Evolutionary conservation across 2,888 invertebrate species (phyloP).

Genomic region (Nasonia oneida): DNA sequence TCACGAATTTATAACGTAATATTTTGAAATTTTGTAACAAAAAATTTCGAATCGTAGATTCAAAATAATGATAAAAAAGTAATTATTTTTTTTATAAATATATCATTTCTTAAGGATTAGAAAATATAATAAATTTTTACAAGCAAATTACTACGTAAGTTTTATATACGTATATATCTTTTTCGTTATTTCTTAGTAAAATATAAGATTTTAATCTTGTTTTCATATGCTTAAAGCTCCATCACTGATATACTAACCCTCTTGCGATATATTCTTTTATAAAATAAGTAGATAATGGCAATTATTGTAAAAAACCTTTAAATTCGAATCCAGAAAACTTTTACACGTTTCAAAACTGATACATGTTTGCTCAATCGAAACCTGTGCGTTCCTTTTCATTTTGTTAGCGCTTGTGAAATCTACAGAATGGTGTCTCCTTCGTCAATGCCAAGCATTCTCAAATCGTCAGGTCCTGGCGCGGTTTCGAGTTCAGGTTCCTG

Average conservation of each 20-base stretch:
- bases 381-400: not conserved
- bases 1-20: not conserved
- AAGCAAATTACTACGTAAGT: not conserved
- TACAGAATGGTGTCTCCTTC: conserved; percentile 84
- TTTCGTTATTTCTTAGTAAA: not conserved
- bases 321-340: not conserved
- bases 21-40: conserved; percentile 17
- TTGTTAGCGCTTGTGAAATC: not conserved
- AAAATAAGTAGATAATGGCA: not conserved
- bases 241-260: not conserved
- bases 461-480: conserved; percentile 85
- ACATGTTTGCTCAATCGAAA: conserved; percentile 42
- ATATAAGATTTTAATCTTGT: not conserved
- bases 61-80: not conserved
- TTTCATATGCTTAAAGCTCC: not conserved
- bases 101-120: not conserved
- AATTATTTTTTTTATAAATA: not conserved
- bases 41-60: not conserved
- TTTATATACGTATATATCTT: not conserved
- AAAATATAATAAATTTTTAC: not conserved
- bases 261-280: not conserved
- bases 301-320: not conserved
- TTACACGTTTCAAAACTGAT: not conserved
- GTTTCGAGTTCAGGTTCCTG: conserved; percentile 73
- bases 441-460: conserved; percentile 92